Base-by-base conservation (phyloP, 1,140 invertebrate species). In the Drosophila novamexicana region DNA sequence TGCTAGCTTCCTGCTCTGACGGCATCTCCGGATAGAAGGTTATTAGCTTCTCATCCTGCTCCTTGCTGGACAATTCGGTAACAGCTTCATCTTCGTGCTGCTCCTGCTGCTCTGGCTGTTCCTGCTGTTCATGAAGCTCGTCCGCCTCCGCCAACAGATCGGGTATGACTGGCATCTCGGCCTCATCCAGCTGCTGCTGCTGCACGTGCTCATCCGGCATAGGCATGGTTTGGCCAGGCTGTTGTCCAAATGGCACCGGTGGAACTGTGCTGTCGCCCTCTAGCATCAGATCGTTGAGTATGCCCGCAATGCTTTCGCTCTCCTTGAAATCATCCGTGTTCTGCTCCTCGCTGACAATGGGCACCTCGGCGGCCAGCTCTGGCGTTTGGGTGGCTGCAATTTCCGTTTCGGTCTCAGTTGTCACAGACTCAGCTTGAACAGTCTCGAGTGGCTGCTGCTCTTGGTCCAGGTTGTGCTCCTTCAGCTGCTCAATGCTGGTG, bases 251-350 rank as follows among this genome's bases (percentile, higher is more conserved):
- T 8, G 83, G 83, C 50, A 88, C 83, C 0, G 83, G 83, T 0
- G 84, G 84, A 14, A 88, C 84, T 0, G 84, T 88, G 62, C 85
- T 90, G 47, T 91, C 85, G 0, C 78, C 85, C 10, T 91, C 88
- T 10, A 84, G 50, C 88, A 91, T 91, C 36, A 91, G 50, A 62
- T 91, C 91, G 59, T 76, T 91, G 0, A 91, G 71, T 34, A 91
- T 91, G 53, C 89, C 90, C 7, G 79, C 84, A 64, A 91, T 83
- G 50, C 88, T 90, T 47, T 90, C 81, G 53, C 81, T 89, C 53
- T 91, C 91, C 39, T 91, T 86, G 64, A 92, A 91, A 36, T 89
- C 77, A 42, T 84, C 83, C n/a, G 69, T 52, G 12, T 44, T 45
- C 16, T 75, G 65, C 6, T 89, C 84, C 37, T 64, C 83, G 36